Base-by-base conservation (phyloP, 2,888 invertebrate genomes). In the Laspeyria flexula region DNA sequence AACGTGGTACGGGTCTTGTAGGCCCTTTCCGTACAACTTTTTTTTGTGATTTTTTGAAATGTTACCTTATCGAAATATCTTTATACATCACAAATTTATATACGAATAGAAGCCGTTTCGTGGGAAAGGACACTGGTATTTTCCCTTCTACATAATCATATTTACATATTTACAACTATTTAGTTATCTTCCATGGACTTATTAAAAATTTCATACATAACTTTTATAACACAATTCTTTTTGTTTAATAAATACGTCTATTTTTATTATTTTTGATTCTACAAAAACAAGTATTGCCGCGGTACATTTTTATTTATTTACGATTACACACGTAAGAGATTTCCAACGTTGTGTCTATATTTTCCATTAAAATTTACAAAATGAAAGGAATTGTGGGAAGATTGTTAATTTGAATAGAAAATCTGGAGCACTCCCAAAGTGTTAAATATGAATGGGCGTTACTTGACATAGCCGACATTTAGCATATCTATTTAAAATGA, bases 81-180 rank as follows among this genome's bases (percentile, higher is more conserved):
- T 78, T 81, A 77, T 77, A 83, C 78, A 84, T 86, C 85, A 87
- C 86, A 88, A 86, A 84, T 78, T n/a, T 59, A 79, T 75, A 84
- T 65, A 81, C 70, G 73, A 81, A 83, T 73, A 79, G 64, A 82
- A 85, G 83, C 81, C 73, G 73, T 79, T 74, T 73, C 38, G 52
- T 58, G 72, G 81, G 79, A 83, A 82, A 83, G 83, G 81, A 78
- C 80, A 69, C 70, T 65, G 70, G 65, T 69, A 64, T 60, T 68
- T 70, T 75, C 71, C 75, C 70, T 67, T 76, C 67, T 77, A 73
- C 77, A 76, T 79, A 71, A 70, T 60, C 50, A 65, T 86, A 87
- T 88, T 73, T 86, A 90, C 88, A 89, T 88, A 89, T 91, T 67
- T 90, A 90, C 89, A 90, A 61, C 71, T 80, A 75, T 63, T 70